Percentiles rank a stretch among this genome's conserved stretches.
Evolutionary conservation across 2,888 invertebrate genomes (phyloP).

Genomic region (Hypselothyrea guttata): DNA sequence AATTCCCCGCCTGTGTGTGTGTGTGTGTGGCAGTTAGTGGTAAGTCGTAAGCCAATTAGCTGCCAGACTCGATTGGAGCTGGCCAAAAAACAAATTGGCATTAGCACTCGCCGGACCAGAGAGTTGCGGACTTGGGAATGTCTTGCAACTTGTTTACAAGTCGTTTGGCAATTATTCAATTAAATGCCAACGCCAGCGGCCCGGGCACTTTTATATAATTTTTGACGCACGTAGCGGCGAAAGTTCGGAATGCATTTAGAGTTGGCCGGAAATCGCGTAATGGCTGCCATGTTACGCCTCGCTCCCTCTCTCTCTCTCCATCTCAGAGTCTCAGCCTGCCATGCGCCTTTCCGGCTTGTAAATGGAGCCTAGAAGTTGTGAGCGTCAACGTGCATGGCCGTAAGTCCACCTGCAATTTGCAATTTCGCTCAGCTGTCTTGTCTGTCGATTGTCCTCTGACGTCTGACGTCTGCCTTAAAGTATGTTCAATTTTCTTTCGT

Average conservation of each 20-base stretch:
- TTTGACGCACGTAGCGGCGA: constrained; percentile 38
- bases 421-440: constrained; percentile 17
- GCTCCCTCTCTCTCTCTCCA: no score
- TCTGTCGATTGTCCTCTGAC: no score
- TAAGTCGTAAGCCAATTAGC: constrained; percentile 21
- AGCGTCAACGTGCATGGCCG: constrained; percentile 3
- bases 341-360: no score
- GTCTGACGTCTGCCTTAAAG: constrained; percentile 40
- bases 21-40: neutral
- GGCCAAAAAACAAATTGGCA: constrained; percentile 65
- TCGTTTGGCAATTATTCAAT: constrained; percentile 75
- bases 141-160: constrained; percentile 62
- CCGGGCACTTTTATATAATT: constrained; percentile 47
- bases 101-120: constrained; percentile 31
- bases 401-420: constrained; percentile 34
- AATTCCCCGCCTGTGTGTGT: neutral
- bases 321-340: no score
- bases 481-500: constrained; percentile 56
- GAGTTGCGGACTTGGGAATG: constrained; percentile 34
- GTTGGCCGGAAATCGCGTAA: constrained; percentile 59
- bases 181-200: constrained; percentile 52
- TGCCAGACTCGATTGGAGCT: neutral
- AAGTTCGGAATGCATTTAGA: constrained; percentile 58
- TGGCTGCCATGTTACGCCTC: no score
- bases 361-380: no score